phyloP scores from a whole-genome alignment of 2,113 vertebrate species.

The Anguilla japonica region DNA sequence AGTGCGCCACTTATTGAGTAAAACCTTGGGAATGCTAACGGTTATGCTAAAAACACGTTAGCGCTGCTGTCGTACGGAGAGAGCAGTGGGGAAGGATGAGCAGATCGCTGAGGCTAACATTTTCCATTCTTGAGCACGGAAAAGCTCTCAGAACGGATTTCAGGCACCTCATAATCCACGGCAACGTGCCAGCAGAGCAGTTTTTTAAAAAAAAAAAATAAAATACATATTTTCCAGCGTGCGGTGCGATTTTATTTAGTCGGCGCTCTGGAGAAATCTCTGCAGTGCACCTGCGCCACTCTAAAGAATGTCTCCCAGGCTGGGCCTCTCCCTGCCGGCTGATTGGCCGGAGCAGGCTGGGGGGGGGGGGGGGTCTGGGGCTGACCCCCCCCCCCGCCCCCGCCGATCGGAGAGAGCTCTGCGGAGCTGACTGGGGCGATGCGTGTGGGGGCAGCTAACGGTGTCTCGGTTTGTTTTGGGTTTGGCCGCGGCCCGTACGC shows the following conservation, averaged over 20 bases:
- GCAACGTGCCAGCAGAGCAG: not conserved
- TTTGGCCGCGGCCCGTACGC: slow-evolving; percentile 37
- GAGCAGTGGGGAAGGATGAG: not conserved
- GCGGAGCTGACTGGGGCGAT: not conserved
- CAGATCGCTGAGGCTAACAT: not conserved
- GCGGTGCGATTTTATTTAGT: not conserved
- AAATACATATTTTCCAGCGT: no score
- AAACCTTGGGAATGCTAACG: not conserved
- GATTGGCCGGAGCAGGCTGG: not conserved
- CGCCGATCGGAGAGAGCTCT: not conserved
- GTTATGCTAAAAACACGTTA: not conserved
- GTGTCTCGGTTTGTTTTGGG: slow-evolving; percentile 48
- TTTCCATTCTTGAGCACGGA: not conserved
- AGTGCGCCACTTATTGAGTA: not conserved
- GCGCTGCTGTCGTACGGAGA: not conserved
- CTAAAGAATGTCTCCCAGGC: not conserved
- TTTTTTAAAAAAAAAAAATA: no score
- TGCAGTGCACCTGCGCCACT: not conserved
- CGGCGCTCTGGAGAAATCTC: not conserved
- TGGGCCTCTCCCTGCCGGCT: not conserved
- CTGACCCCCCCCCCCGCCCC: not conserved
- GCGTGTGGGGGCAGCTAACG: not conserved
- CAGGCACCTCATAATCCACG: not conserved
- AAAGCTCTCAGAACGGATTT: not conserved
- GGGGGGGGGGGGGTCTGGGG: not conserved